A percentile compares a stretch with the other conserved stretches of the same genome.
These are phyloP conservation scores for Anolis apletophallus DNA, from an alignment of 2,797 vertebrate genomes.

Conservation along the genomic window DNA sequence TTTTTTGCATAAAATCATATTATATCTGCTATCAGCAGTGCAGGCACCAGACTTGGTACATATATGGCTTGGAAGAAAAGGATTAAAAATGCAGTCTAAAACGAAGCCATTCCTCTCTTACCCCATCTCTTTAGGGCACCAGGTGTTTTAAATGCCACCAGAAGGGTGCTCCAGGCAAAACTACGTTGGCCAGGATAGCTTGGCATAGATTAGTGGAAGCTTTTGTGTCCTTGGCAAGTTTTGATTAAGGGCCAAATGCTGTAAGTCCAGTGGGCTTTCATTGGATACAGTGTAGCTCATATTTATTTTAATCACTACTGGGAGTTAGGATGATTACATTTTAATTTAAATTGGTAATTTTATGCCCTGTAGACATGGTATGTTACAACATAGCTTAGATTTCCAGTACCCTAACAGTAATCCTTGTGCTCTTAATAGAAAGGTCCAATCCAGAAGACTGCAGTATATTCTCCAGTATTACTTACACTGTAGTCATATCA, in stretches of 20 bases:
- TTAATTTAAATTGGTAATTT: slow-evolving; percentile 84
- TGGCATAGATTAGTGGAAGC: slow-evolving; percentile 79
- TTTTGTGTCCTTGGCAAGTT: slow-evolving; percentile 79
- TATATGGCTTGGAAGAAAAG: slow-evolving; percentile 59
- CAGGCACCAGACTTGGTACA: slow-evolving; percentile 36
- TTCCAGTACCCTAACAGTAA: slow-evolving; percentile 49
- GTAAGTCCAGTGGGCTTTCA: slow-evolving; percentile 78
- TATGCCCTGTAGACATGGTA: slow-evolving; percentile 75
- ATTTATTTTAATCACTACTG: slow-evolving; percentile 65
- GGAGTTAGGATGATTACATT: slow-evolving; percentile 80
- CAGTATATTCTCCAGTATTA: background rate
- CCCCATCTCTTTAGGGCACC: slow-evolving; percentile 68
- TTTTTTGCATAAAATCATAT: slow-evolving; percentile 56
- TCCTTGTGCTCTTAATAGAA: slow-evolving; percentile 63
- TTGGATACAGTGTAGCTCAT: slow-evolving; percentile 70
- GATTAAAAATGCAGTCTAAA: slow-evolving; percentile 55
- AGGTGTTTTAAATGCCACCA: slow-evolving; percentile 82
- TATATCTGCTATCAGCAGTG: slow-evolving; percentile 52
- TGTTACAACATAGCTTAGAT: slow-evolving; percentile 54
- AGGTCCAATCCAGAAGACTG: slow-evolving; percentile 35
- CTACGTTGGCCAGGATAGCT: slow-evolving; percentile 75
- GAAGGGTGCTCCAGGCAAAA: slow-evolving; percentile 80
- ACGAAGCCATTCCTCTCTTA: slow-evolving; percentile 58
- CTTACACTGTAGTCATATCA: background rate
- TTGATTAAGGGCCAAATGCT: slow-evolving; percentile 81